Evolutionary conservation across 2,888 invertebrate species (phyloP).

Genomic region (Euplexia lucipara): DNA sequence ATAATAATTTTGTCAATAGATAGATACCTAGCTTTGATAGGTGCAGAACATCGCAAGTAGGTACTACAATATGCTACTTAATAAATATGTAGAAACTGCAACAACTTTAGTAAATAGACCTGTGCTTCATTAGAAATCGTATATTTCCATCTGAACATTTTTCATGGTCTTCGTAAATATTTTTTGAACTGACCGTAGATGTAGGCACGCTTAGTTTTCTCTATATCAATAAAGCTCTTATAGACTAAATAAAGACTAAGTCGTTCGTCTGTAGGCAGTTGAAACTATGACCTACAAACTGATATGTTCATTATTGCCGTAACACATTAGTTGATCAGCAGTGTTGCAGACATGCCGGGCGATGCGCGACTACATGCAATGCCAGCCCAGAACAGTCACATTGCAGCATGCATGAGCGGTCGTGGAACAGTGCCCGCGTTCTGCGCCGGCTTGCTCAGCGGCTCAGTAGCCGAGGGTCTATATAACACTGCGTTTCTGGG

Average conservation of each 20-base stretch:
- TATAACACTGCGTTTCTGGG: slow-evolving; percentile 85
- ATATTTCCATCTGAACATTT: slow-evolving; percentile 1
- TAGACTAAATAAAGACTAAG: slow-evolving; percentile 83
- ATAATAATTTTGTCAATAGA: too few species aligned
- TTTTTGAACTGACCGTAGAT: slow-evolving; percentile 50
- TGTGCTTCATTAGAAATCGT: slow-evolving; percentile 1
- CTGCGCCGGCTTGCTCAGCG: slow-evolving; percentile 58
- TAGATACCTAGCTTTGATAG: slow-evolving; percentile 28
- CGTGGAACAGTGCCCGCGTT: slow-evolving; percentile 63
- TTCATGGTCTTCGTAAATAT: slow-evolving; percentile 10
- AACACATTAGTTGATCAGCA: slow-evolving; percentile 69
- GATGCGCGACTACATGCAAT: slow-evolving; percentile 76
- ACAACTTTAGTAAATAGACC: not conserved
- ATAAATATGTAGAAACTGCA: slow-evolving; percentile 7
- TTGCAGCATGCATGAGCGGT: slow-evolving; percentile 71
- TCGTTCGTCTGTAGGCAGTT: slow-evolving; percentile 73
- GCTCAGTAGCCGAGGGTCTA: slow-evolving; percentile 72
- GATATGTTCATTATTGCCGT: slow-evolving; percentile 88
- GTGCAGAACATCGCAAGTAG: not conserved
- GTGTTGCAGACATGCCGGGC: slow-evolving; percentile 82
- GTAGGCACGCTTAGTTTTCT: slow-evolving; percentile 74
- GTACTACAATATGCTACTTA: not conserved
- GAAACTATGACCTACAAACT: slow-evolving; percentile 78
- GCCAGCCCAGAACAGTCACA: slow-evolving; percentile 73
- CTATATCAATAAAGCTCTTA: slow-evolving; percentile 72